These are phyloP conservation scores for Sinocyclocheilus grahami DNA, from an alignment of 2,113 vertebrate species.

Conservation along the genomic window DNA sequence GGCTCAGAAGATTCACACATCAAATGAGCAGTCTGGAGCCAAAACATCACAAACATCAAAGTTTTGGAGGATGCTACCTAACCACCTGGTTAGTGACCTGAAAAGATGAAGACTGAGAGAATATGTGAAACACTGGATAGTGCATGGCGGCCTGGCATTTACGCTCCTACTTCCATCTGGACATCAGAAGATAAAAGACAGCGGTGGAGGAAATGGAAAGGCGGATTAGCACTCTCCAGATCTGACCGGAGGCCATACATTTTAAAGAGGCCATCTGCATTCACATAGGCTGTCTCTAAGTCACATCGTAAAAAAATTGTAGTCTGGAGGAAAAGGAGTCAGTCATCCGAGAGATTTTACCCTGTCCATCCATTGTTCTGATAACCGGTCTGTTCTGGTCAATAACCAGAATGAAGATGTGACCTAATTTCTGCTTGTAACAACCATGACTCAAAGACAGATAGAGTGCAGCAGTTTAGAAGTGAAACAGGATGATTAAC, in stretches of 20 bases:
- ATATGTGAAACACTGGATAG: conserved; percentile 2
- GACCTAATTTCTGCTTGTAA: conserved; percentile 9
- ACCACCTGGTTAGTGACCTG: conserved; percentile 38
- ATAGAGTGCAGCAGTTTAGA: neutral
- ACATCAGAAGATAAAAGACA: conserved; percentile 12
- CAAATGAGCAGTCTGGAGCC: conserved; percentile 10
- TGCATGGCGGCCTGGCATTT: neutral
- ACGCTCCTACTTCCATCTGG: conserved; percentile 12
- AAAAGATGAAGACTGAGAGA: neutral
- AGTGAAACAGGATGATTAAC: neutral
- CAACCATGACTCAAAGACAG: neutral
- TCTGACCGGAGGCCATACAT: conserved; percentile 19
- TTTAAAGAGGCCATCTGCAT: conserved; percentile 28
- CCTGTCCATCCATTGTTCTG: neutral
- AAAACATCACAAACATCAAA: conserved; percentile 46
- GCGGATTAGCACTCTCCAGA: conserved; percentile 12
- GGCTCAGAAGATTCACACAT: conserved; percentile 8
- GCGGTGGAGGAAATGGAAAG: neutral
- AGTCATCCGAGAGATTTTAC: conserved; percentile 23
- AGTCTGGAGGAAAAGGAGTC: conserved; percentile 6
- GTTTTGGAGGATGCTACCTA: neutral
- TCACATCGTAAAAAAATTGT: neutral
- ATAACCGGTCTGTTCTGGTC: neutral
- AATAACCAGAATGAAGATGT: neutral
- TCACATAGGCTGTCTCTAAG: neutral